Conservation (phyloP, 2,888 invertebrate genomes). For the Scaptomyza caliginosa region DNA sequence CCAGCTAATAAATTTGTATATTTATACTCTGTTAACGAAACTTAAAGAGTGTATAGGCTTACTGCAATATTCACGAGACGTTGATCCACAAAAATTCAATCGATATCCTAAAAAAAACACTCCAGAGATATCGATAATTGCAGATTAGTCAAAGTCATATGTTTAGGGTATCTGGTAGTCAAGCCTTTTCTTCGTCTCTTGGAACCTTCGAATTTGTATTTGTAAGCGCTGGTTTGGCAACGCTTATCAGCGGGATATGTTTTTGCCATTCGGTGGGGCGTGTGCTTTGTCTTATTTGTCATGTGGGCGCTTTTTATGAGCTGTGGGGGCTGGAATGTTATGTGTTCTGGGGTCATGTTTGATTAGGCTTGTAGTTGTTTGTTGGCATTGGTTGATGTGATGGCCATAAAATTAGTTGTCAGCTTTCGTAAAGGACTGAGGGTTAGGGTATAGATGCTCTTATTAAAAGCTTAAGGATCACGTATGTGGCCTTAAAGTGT, state of each 20-base stretch:
- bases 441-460: constrained; percentile 36
- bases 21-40: not conserved
- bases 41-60: not conserved
- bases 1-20: constrained; percentile 72
- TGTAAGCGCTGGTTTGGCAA: constrained; percentile 26
- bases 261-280: constrained; percentile 41
- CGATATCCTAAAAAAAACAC: too few relatives aligned
- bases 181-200: constrained; percentile 12
- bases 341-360: constrained; percentile 53
- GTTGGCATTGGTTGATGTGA: constrained; percentile 65
- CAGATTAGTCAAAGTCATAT: too few relatives aligned
- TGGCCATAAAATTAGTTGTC: constrained; percentile 72
- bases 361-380: constrained; percentile 74
- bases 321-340: constrained; percentile 25
- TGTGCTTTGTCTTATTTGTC: constrained; percentile 76
- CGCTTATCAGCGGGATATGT: constrained; percentile 59
- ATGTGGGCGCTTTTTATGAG: constrained; percentile 63
- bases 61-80: not conserved
- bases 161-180: not conserved
- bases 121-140: too few relatives aligned
- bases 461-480: constrained; percentile 69
- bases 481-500: constrained; percentile 5
- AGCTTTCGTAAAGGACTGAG: constrained; percentile 24
- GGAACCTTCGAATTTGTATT: constrained; percentile 1
- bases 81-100: not conserved